These are phyloP conservation scores for Sepioteuthis lessoniana DNA, from an alignment of 2,888 invertebrate species.

Conservation along the genomic window DNA sequence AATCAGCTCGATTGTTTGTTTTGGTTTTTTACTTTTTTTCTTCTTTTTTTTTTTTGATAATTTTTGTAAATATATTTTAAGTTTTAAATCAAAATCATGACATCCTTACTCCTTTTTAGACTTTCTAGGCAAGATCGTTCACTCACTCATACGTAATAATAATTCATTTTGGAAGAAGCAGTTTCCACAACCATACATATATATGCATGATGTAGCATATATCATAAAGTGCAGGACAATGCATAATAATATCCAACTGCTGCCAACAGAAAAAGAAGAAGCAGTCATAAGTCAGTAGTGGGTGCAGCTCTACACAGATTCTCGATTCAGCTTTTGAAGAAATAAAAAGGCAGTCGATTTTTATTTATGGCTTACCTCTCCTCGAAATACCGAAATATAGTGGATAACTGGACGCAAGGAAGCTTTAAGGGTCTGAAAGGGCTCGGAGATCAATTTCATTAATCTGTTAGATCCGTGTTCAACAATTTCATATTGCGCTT, in stretches of 20 bases:
- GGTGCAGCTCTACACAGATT: background rate
- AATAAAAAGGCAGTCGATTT: background rate
- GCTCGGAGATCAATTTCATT: background rate
- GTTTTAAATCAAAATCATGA: background rate
- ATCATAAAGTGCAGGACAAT: background rate
- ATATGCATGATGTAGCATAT: background rate
- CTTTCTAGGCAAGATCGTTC: no score
- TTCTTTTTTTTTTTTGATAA: background rate
- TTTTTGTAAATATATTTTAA: background rate
- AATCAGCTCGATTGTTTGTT: no score
- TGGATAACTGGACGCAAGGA: background rate
- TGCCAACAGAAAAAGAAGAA: background rate
- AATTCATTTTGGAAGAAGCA: no score
- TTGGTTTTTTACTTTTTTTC: no score
- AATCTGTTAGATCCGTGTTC: background rate
- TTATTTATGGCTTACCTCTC: background rate
- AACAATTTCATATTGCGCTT: background rate
- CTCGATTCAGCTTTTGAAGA: background rate
- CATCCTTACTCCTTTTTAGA: no score
- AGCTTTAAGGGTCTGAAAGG: background rate
- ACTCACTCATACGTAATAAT: no score
- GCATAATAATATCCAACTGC: slow-evolving; percentile 33
- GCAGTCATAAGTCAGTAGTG: slow-evolving; percentile 33
- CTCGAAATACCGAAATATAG: background rate
- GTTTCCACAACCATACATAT: no score